Evolutionary conservation across 2,797 vertebrate genomes (phyloP).

Genomic region (Enteromius anoplus): DNA sequence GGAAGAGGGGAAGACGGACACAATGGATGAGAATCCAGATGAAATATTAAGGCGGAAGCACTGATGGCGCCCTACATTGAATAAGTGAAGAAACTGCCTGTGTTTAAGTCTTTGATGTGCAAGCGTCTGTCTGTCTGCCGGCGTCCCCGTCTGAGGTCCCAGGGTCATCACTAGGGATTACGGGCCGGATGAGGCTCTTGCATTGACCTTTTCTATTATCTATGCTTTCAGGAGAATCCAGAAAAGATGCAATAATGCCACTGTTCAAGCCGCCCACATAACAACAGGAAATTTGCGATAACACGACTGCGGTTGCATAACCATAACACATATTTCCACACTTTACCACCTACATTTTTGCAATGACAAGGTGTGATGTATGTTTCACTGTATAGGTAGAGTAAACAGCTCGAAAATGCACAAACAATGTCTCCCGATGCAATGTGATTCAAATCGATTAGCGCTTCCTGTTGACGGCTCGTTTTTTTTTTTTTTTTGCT

Average conservation of each 20-base stretch:
- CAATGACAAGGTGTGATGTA: conserved; percentile 18
- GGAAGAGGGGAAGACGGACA: conserved; percentile 47
- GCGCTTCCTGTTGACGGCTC: conserved; percentile 11
- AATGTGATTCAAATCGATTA: conserved; percentile 17
- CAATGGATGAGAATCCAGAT: conserved; percentile 41
- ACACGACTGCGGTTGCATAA: conserved; percentile 12
- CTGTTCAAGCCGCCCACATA: conserved; percentile 49
- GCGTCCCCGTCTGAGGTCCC: conserved; percentile 33
- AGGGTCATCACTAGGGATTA: conserved; percentile 35
- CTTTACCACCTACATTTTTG: conserved; percentile 49
- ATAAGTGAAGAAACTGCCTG: conserved; percentile 68
- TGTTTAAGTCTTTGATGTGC: conserved; percentile 67
- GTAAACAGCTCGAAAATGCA: conserved; percentile 23
- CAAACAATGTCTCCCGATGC: conserved; percentile 17
- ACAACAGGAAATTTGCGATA: conserved; percentile 52
- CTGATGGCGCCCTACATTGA: conserved; percentile 46
- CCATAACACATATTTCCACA: conserved; percentile 49
- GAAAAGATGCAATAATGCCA: conserved; percentile 37
- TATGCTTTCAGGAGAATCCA: conserved; percentile 39
- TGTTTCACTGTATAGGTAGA: neutral
- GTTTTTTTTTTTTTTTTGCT: conserved; percentile 9
- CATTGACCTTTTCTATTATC: conserved; percentile 48
- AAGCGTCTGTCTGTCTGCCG: conserved; percentile 59
- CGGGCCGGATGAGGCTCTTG: conserved; percentile 6
- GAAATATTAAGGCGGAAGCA: conserved; percentile 18